phyloP scores from a whole-genome alignment of 2,113 vertebrate genomes.

The Atherinomorus stipes region DNA sequence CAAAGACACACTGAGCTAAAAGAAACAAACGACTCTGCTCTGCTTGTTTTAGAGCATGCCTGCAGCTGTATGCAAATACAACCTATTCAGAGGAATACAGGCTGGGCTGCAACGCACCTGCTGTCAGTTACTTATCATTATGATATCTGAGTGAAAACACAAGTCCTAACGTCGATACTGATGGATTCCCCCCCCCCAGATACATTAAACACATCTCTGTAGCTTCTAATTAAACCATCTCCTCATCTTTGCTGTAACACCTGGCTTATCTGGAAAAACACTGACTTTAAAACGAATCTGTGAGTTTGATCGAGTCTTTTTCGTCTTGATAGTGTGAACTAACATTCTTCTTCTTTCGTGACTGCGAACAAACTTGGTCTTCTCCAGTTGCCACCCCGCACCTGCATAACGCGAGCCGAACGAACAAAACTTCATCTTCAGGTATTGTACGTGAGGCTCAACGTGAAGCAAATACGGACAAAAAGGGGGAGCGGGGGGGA shows the following conservation, averaged over 20 bases:
- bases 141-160: background rate
- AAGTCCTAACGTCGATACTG: background rate
- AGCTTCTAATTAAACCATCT: background rate
- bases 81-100: constrained; percentile 18
- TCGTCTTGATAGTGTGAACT: background rate
- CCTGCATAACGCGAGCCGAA: constrained; percentile 99
- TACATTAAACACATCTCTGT: background rate
- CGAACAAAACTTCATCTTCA: constrained; percentile 99
- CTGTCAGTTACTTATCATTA: constrained; percentile 15
- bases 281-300: background rate
- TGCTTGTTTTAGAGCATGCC: constrained; percentile 28
- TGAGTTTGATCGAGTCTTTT: background rate
- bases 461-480: constrained; percentile 95
- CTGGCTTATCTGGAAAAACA: background rate
- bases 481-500: constrained; percentile 46
- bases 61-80: constrained; percentile 74
- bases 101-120: constrained; percentile 25
- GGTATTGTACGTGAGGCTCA: constrained; percentile 99
- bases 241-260: background rate
- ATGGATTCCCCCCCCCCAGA: background rate
- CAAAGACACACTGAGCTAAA: background rate
- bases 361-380: background rate
- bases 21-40: background rate
- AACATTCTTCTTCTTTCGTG: background rate
- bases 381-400: constrained; percentile 87